phyloP scores from a whole-genome alignment of 2,888 invertebrate genomes.

The Stegana nigrithorax region DNA sequence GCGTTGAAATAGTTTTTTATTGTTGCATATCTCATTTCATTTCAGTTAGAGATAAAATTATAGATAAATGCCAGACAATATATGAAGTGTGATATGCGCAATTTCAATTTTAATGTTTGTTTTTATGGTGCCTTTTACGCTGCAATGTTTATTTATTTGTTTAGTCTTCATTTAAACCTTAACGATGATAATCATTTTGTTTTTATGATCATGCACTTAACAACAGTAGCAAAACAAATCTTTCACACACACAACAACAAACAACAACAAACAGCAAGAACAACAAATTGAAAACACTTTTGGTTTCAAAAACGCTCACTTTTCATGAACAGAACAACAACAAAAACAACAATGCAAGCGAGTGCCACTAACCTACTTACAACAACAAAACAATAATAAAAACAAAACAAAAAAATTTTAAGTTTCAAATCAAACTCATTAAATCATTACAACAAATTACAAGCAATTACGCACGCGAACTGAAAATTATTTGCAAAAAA shows the following conservation, averaged over 20 bases:
- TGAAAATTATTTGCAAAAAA: too few relatives aligned
- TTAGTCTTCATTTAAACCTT: neutral
- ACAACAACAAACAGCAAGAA: too few relatives aligned
- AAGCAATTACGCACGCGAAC: constrained; percentile 47
- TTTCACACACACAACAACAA: neutral
- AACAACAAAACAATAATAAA: too few relatives aligned
- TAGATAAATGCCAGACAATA: neutral
- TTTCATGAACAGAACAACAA: constrained; percentile 8
- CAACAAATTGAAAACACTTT: constrained; percentile 1
- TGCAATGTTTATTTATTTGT: too few relatives aligned
- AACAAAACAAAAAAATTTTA: neutral
- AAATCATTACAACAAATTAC: constrained; percentile 38
- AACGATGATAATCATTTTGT: neutral
- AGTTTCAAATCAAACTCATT: constrained; percentile 36
- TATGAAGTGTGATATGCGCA: neutral
- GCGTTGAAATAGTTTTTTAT: neutral
- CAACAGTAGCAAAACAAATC: neutral
- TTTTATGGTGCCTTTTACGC: too few relatives aligned
- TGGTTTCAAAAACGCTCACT: constrained; percentile 13
- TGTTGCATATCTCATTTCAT: neutral
- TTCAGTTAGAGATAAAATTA: neutral
- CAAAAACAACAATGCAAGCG: constrained; percentile 17
- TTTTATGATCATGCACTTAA: too few relatives aligned
- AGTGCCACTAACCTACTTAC: constrained; percentile 58
- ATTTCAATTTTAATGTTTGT: neutral